Evolutionary conservation across 2,888 invertebrate species (phyloP), one percentile per base, ranked within the genome.

Genomic region (Cacoxenus indagator): DNA sequence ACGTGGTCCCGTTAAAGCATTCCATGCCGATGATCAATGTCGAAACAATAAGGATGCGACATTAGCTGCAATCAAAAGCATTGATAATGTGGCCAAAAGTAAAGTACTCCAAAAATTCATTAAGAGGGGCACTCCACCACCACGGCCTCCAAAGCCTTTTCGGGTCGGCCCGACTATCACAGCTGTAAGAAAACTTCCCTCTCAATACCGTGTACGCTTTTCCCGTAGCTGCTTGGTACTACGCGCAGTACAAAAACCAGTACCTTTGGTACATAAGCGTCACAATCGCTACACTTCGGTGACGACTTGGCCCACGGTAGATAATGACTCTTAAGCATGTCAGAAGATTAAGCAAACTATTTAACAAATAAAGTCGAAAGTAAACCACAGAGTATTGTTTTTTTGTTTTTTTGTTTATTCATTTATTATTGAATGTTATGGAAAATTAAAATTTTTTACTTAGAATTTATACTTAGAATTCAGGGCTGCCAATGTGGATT

Each of bases 381-480:
- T n/a, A n/a, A n/a, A n/a, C n/a, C n/a, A n/a, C n/a, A n/a, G 37
- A 37, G 37, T 11, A 37, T 8, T 37, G 5, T n/a, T 37, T 37
- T 37, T 37, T 37, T 37, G 5, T 37, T 37, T 37, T 43, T 43
- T 31, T 31, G 29, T n/a, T n/a, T 29, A 19, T 37, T 29, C 31
- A 59, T 59, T 31, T 31, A 59, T 59, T 59, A 6, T 59, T 59
- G 59, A 31, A 6, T 17, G 29, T 59, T 55, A 9, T 43, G n/a
- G 9, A 43, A 43, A 43, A 43, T 11, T 43, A 5, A 43, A n/a
- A 4, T 43, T n/a, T 43, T n/a, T n/a, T n/a, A 43, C 8, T 43
- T 14, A 17, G n/a, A 59, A 59, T 59, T 59, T 59, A 31, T 19
- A 59, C 59, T 8, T 59, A 59, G 11, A 59, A 59, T 59, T 59